phyloP scores from a whole-genome alignment of 2,797 vertebrate genomes.

The Ptychobarbus kaznakovi region DNA sequence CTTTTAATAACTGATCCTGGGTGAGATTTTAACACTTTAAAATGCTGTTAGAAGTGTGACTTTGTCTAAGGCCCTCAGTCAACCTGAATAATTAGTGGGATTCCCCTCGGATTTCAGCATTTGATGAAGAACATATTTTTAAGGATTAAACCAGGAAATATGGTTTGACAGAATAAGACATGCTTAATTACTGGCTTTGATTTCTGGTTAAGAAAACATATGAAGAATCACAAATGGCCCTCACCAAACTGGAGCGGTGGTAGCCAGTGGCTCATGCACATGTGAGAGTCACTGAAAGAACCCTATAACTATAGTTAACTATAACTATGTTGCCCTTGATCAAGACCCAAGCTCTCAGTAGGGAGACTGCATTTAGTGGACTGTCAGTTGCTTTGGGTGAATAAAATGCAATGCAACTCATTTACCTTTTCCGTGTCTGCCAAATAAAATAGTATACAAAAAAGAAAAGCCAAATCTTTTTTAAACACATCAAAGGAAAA shows the following conservation, averaged over 20 bases:
- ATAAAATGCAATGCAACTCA: slow-evolving; percentile 40
- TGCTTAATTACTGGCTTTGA: slow-evolving; percentile 40
- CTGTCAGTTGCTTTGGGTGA: slow-evolving; percentile 35
- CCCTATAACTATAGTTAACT: slow-evolving; percentile 12
- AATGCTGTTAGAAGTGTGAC: slow-evolving; percentile 45
- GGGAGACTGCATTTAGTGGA: slow-evolving; percentile 39
- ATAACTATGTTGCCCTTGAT: slow-evolving; percentile 47
- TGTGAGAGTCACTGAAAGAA: slow-evolving; percentile 25
- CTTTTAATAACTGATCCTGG: slow-evolving; percentile 38
- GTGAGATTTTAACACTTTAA: slow-evolving; percentile 35
- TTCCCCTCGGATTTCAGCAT: slow-evolving; percentile 42
- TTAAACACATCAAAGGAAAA: slow-evolving; percentile 68
- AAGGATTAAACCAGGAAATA: slow-evolving; percentile 27
- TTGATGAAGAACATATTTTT: slow-evolving; percentile 32
- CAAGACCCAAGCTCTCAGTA: slow-evolving; percentile 35
- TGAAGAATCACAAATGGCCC: slow-evolving; percentile 12
- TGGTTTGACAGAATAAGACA: slow-evolving; percentile 30
- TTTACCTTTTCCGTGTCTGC: slow-evolving; percentile 55
- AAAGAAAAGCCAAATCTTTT: slow-evolving; percentile 66
- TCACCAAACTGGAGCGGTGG: background rate
- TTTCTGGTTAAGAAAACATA: slow-evolving; percentile 38
- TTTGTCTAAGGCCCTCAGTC: slow-evolving; percentile 40
- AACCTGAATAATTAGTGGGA: slow-evolving; percentile 42
- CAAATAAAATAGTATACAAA: slow-evolving; percentile 70
- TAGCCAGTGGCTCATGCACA: slow-evolving; percentile 27